Evolutionary conservation across 1,140 invertebrate species (phyloP).

Genomic region (Rhizoglyphus robini): DNA sequence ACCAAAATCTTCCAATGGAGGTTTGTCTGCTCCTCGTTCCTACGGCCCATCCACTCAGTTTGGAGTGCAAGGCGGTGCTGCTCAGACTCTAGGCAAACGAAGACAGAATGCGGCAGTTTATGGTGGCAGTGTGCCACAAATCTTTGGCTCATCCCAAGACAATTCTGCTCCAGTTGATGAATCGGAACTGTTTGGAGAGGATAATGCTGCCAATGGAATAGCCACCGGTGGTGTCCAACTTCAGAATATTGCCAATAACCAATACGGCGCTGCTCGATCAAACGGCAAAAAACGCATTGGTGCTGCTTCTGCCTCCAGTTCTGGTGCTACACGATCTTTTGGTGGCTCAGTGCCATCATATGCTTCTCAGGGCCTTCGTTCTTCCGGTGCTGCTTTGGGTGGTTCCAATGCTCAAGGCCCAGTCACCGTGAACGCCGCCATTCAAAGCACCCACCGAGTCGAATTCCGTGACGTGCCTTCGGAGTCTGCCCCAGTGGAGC

Average conservation of each 20-base stretch:
- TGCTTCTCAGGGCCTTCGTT: not conserved
- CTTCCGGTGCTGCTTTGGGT: not conserved
- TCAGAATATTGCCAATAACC: too few relatives aligned
- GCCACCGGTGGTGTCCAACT: too few relatives aligned
- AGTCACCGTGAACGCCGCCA: slow-evolving; percentile 3
- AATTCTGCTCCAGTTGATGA: too few relatives aligned
- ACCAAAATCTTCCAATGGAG: too few relatives aligned
- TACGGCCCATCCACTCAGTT: not conserved
- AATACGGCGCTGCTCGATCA: too few relatives aligned
- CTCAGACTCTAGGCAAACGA: not conserved
- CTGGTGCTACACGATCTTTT: too few relatives aligned
- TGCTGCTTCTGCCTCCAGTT: too few relatives aligned
- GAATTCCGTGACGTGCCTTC: slow-evolving; percentile 14
- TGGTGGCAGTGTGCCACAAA: not conserved
- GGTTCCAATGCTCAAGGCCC: not conserved
- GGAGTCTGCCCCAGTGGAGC: not conserved
- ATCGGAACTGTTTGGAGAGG: too few relatives aligned
- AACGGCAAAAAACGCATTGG: too few relatives aligned
- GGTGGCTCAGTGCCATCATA: too few relatives aligned
- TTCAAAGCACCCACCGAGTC: slow-evolving; percentile 17
- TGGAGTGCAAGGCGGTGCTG: not conserved
- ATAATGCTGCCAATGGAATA: too few relatives aligned
- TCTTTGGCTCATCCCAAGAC: too few relatives aligned
- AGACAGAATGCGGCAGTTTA: not conserved
- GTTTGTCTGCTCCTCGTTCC: not conserved